Evolutionary conservation across 2,113 vertebrate genomes (phyloP), one percentile per base, ranked within the genome.

Genomic region (Noturus placidus): DNA sequence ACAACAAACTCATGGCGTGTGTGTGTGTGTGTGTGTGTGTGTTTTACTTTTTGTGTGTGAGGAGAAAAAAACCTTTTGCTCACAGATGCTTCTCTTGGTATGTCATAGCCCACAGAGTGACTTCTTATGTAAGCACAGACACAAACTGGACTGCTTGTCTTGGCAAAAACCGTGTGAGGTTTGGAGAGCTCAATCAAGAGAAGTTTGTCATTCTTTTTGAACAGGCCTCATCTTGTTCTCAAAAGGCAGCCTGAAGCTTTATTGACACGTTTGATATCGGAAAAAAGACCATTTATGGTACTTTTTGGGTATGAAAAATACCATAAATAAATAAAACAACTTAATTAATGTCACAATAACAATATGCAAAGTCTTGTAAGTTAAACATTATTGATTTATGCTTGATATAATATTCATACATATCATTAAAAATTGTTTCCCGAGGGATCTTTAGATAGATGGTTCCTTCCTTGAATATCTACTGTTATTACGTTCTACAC

Each of bases 111-210:
- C 54, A 13, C 50, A 79, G 50, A 59, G 77, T 17, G 38, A 11
- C 82, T 67, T n/a, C 63, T 83, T 83, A 46, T 65, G 25, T 83
- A 67, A 65, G 10, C 6, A 5, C 61, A 61, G 27, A 50, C 6
- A 65, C 27, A 83, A 69, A 52, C 63, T 69, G 42, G 63, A 91
- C 93, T 93, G 94, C 94, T 95, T 93, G 88, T 94, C 92, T 95
- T 95, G 94, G 93, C 91, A 85, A 65, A 52, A 84, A 76, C 67
- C 86, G 76, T 77, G 80, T 46, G 79, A 79, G 87, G 19, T 82
- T 85, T 83, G 15, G 72, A 57, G 4, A 52, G 35, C 46, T 56
- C 85, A 84, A 77, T 83, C 42, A 52, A 89, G 82, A 90, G 91
- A 93, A 88, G 89, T 90, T 92, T 88, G 76, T 87, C 27, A 80